Evolutionary conservation across 2,888 invertebrate species (phyloP).

Genomic region (Pristionchus exspectatus): DNA sequence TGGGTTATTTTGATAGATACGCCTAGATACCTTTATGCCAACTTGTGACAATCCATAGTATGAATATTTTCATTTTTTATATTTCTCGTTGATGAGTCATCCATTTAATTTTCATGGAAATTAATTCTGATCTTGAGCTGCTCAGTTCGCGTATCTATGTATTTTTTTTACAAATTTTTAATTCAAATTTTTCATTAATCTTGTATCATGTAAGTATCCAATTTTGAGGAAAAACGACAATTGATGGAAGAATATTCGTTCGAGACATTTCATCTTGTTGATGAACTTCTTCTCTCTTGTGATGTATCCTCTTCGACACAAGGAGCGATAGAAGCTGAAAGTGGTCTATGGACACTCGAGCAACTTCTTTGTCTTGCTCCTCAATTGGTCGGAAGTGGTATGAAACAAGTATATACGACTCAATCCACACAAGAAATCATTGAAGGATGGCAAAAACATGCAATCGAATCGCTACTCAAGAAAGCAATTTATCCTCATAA

Average conservation of each 20-base stretch:
- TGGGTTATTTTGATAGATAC: too few relatives aligned
- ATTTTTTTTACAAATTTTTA: too few relatives aligned
- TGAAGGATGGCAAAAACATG: constrained; percentile 76
- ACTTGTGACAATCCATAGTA: too few relatives aligned
- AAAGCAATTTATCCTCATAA: constrained; percentile 77
- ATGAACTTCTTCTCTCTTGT: constrained; percentile 72
- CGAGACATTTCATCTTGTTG: constrained; percentile 77
- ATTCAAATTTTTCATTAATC: too few relatives aligned
- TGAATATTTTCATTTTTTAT: too few relatives aligned
- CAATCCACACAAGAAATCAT: background rate
- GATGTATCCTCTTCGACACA: constrained; percentile 71
- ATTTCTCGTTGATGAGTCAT: too few relatives aligned
- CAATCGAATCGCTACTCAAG: constrained; percentile 76
- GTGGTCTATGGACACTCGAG: constrained; percentile 77
- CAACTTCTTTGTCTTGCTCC: constrained; percentile 76
- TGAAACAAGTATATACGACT: background rate
- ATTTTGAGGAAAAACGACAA: constrained; percentile 75
- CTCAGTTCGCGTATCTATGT: too few relatives aligned
- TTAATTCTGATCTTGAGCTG: too few relatives aligned
- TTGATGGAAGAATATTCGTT: constrained; percentile 76
- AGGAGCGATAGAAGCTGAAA: constrained; percentile 74
- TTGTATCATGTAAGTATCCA: background rate
- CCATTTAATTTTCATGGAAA: too few relatives aligned
- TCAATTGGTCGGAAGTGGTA: constrained; percentile 76
- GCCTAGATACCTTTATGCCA: too few relatives aligned